A percentile compares a stretch with the other conserved stretches of the same genome.
Evolutionary conservation across 2,888 invertebrate species (phyloP).

Genomic region (Subacronicta megacephala): DNA sequence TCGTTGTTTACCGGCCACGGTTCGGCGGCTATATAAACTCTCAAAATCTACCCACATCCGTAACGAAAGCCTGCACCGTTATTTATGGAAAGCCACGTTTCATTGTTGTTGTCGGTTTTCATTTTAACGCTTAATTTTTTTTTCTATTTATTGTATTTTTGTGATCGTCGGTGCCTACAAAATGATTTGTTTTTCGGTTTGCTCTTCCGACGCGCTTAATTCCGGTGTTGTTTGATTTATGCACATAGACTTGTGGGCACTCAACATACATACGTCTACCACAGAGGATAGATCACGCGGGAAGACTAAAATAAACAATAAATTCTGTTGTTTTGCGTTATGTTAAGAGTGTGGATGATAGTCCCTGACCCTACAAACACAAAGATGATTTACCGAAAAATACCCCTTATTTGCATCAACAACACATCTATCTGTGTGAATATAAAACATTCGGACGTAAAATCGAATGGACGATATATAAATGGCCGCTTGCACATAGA

Average conservation of each 20-base stretch:
- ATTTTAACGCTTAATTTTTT: slow-evolving; percentile 85
- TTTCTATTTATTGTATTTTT: slow-evolving; percentile 78
- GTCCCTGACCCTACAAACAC: slow-evolving; percentile 71
- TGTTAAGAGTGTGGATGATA: slow-evolving; percentile 59
- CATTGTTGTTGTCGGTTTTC: slow-evolving; percentile 86
- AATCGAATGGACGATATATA: slow-evolving; percentile 80
- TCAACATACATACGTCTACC: slow-evolving; percentile 58
- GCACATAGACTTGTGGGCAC: slow-evolving; percentile 56
- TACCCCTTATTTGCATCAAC: slow-evolving; percentile 82
- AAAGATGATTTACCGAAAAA: slow-evolving; percentile 79
- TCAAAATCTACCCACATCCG: slow-evolving; percentile 87
- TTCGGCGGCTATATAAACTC: slow-evolving; percentile 83
- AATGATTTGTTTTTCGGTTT: slow-evolving; percentile 81
- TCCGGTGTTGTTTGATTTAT: slow-evolving; percentile 77
- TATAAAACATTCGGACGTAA: slow-evolving; percentile 79
- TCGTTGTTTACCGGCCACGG: slow-evolving; percentile 81
- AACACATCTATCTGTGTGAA: slow-evolving; percentile 76
- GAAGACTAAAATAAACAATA: slow-evolving; percentile 67
- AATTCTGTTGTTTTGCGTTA: slow-evolving; percentile 73
- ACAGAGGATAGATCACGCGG: slow-evolving; percentile 67
- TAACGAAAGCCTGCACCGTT: slow-evolving; percentile 85
- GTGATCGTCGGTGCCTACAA: slow-evolving; percentile 65
- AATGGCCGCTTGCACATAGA: slow-evolving; percentile 75
- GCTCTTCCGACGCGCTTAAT: slow-evolving; percentile 74
- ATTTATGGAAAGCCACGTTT: slow-evolving; percentile 87